Base-by-base conservation (phyloP, 2,113 vertebrate species). In the Macrotus californicus region DNA sequence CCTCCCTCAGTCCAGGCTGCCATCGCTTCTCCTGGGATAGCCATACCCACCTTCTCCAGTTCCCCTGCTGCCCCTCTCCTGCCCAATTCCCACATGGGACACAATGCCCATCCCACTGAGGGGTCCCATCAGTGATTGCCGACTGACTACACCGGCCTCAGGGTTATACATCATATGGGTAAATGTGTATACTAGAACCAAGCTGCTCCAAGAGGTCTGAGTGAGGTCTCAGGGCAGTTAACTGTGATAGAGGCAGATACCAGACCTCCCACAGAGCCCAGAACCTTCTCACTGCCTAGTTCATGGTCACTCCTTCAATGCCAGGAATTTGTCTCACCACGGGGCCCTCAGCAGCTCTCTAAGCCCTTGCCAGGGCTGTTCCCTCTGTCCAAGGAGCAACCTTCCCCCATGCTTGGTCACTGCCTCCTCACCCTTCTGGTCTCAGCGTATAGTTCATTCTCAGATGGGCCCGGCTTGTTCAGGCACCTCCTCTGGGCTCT, bases 381-480 rank as follows among this genome's bases (percentile, higher is more conserved):
- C 36, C 64, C 29, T 46, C 39, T 1, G 0, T 22, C 77, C 3
- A 18, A 29, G 34, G 3, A 6, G 36, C 48, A 7, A 21, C 26
- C 6, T 4, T 13, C 31, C 39, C 24, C 1, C 39, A 1, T 0
- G 24, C 41, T 13, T 18, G 3, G 43, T 6, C 1, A 0, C 7
- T 0, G 18, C 13, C 8, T 56, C 61, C 95, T 96, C 90, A 95
- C 92, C 95, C 31, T 90, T 76, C 46, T 0, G 31, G 7, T 19
- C 52, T 87, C 87, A 46, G 31, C 21, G 76, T 73, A 18, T 80
- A 87, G 21, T 72, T 81, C 83, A 18, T 72, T 81, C 83, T 76
- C 59, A 29, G 59, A 10, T 13, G 31, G 18, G 0, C 86, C 48
- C 0, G 31, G 26, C 54, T 19, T 61, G 39, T 39, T 18, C 61